Conservation (phyloP, 2,797 vertebrate species). For the Sarcophilus harrisii region DNA sequence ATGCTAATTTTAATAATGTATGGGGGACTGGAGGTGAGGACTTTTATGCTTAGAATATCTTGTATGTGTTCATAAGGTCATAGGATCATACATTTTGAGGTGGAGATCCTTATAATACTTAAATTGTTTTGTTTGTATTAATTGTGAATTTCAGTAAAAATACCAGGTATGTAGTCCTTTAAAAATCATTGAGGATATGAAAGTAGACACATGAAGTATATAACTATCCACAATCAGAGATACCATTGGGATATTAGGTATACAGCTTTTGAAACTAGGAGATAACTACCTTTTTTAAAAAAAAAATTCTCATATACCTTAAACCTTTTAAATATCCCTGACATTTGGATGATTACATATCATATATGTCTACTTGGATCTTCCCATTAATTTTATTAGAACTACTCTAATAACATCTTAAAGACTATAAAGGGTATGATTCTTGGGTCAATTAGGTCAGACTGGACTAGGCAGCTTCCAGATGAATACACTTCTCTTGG, state of each 20-base stretch:
- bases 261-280: neutral
- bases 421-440: neutral
- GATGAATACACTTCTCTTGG: neutral
- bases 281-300: neutral
- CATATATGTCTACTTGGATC: neutral
- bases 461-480: neutral
- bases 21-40: neutral
- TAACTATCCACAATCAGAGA: neutral
- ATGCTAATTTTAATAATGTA: neutral
- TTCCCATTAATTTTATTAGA: neutral
- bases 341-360: neutral
- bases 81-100: neutral
- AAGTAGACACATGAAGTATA: neutral
- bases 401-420: neutral
- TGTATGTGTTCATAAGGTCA: neutral
- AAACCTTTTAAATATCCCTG: neutral
- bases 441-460: neutral
- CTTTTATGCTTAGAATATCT: neutral
- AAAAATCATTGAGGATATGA: neutral
- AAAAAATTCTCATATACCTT: neutral
- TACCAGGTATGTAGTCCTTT: neutral
- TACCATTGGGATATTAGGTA: neutral
- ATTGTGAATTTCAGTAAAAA: neutral
- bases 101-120: neutral
- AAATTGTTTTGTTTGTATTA: too few species aligned